A percentile compares a stretch with the other conserved stretches of the same genome.
These are phyloP conservation scores for Tinea trinotella DNA, from an alignment of 2,888 invertebrate genomes.

Conservation along the genomic window DNA sequence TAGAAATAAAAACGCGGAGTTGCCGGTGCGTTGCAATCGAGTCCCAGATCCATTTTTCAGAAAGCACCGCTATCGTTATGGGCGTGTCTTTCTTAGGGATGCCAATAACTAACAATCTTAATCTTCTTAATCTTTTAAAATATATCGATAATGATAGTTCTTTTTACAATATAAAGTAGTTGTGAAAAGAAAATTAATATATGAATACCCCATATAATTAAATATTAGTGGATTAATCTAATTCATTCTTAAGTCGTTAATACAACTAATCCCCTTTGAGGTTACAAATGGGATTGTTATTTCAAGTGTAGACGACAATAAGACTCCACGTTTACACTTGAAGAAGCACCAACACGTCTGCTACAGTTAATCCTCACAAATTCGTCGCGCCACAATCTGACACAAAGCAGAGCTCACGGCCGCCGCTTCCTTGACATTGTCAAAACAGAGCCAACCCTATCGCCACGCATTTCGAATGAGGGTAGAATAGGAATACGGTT, in stretches of 20 bases:
- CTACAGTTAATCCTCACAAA: constrained; percentile 46
- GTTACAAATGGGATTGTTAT: background rate
- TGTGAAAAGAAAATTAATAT: too few species aligned
- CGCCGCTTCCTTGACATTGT: constrained; percentile 21
- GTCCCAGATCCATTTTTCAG: constrained; percentile 26
- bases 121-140: too few species aligned
- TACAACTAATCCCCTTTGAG: background rate
- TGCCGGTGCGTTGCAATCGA: constrained; percentile 19
- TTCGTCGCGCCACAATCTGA: constrained; percentile 46
- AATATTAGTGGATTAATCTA: too few species aligned
- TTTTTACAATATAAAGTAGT: too few species aligned
- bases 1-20: constrained; percentile 50
- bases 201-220: too few species aligned
- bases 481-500: constrained; percentile 50
- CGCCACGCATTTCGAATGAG: constrained; percentile 26
- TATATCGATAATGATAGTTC: too few species aligned
- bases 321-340: background rate
- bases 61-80: constrained; percentile 20
- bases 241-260: background rate
- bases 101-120: too few species aligned
- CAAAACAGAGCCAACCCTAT: constrained; percentile 25
- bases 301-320: background rate
- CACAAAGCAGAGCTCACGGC: constrained; percentile 37
- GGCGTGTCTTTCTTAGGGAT: constrained; percentile 22
- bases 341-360: constrained; percentile 22